Conservation (phyloP, 2,797 vertebrate species). For the Holocentrus rufus region DNA sequence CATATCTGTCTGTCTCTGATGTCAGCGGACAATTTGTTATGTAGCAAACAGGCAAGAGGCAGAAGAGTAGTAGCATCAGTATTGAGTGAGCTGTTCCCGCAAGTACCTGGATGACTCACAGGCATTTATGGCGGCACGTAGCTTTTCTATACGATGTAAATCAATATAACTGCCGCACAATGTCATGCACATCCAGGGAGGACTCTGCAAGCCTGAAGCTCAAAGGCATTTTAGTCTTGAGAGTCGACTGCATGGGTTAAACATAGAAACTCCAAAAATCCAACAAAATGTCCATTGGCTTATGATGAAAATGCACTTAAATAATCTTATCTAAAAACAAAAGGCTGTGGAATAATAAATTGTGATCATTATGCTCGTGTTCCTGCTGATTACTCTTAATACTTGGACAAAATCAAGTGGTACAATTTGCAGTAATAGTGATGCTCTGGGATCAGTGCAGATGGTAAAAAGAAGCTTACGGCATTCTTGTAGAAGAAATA, state of each 20-base stretch:
- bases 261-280: too few relatives aligned
- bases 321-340: too few relatives aligned
- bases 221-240: too few relatives aligned
- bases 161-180: conserved; percentile 25
- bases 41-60: neutral
- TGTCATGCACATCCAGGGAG: conserved; percentile 31
- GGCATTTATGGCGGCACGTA: conserved; percentile 11
- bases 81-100: neutral
- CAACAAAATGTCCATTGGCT: too few relatives aligned
- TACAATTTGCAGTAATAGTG: conserved; percentile 3
- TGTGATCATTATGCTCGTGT: too few relatives aligned
- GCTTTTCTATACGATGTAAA: neutral
- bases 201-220: neutral
- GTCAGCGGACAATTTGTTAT: neutral
- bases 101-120: neutral
- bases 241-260: too few relatives aligned
- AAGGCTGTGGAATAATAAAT: too few relatives aligned
- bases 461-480: conserved; percentile 65
- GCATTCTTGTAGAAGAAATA: conserved; percentile 99
- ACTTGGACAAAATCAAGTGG: neutral
- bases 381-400: too few relatives aligned
- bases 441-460: neutral
- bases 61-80: neutral
- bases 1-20: neutral
- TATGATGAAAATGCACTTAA: too few relatives aligned